Percentiles rank a stretch among this genome's conserved stretches.
Conservation (phyloP, 2,888 invertebrate species). For the Epiblema foenella region DNA sequence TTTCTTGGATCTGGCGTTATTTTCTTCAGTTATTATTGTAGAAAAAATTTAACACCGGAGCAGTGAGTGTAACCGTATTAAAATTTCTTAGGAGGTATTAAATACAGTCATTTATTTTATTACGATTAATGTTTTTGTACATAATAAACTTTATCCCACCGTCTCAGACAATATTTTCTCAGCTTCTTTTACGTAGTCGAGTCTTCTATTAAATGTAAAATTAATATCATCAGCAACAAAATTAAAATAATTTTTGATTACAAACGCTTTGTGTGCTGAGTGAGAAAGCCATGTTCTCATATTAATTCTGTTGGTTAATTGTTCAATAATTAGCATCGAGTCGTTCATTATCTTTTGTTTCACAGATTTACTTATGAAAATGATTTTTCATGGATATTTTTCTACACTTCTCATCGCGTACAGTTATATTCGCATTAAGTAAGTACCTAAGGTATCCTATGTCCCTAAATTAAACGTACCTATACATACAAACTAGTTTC, state of each 20-base stretch:
- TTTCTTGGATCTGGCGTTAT: too few species aligned
- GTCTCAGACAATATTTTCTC: neutral
- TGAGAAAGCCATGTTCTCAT: neutral
- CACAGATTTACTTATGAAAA: neutral
- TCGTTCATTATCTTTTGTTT: neutral
- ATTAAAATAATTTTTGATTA: conserved; percentile 16
- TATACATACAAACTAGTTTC: too few species aligned
- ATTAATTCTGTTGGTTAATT: neutral
- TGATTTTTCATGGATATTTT: too few species aligned
- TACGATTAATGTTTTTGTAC: neutral
- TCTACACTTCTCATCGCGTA: neutral
- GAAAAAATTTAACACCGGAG: too few species aligned
- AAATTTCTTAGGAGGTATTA: neutral
- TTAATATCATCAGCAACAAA: conserved; percentile 20
- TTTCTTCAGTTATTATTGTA: too few species aligned
- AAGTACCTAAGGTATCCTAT: too few species aligned
- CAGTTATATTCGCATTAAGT: too few species aligned
- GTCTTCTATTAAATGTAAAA: conserved; percentile 3
- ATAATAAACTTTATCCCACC: neutral
- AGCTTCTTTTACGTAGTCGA: neutral
- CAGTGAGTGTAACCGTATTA: too few species aligned
- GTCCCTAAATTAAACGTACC: too few species aligned
- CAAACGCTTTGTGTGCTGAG: neutral
- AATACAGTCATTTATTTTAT: too few species aligned
- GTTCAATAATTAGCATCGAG: neutral